Evolutionary conservation across 1,140 invertebrate species (phyloP), one percentile per base, ranked within the genome.

Genomic region (Drosophila neocordata): DNA sequence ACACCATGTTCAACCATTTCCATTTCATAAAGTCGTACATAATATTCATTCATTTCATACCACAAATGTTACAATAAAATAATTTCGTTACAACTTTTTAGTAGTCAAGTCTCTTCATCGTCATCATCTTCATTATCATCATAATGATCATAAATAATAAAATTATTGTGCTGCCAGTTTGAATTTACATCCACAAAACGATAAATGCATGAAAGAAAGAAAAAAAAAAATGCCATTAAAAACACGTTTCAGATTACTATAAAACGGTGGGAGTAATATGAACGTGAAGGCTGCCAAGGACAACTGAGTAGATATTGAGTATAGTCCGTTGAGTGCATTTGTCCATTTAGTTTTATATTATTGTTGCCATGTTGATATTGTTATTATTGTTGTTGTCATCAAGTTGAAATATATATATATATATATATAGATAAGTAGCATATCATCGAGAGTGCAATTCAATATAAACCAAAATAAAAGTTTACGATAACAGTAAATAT

Each of bases 111-210:
- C 62, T 53, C 15, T 55, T 55, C 9, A 1, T 52, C 41, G 18
- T 55, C 58, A 34, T 56, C 44, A 60, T 67, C 74, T 60, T 60
- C 73, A 65, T 71, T 55, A 53, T 38, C 59, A 59, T 55, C 65
- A 58, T 83, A 83, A 88, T 88, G 84, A 88, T 62, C 83, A 88
- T 88, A 88, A 88, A 88, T 88, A 88, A 88, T 77, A 72, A 70
- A 88, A 88, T 88, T 88, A 88, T 83, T 83, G 71, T 69, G 73
- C 83, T 88, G 83, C 65, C 83, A 88, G 83, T 89, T 88, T 83
- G 73, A 88, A 83, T 88, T 83, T 83, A 69, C 79, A 78, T 75
- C 83, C 74, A 78, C 68, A 70, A 51, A 35, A 12, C 44, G 18
- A 37, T 67, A 37, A 69, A 41, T 69, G 69, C 67, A 71, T 70